Conservation (phyloP, 2,888 invertebrate genomes). For the Nemotelus nigrinus region DNA sequence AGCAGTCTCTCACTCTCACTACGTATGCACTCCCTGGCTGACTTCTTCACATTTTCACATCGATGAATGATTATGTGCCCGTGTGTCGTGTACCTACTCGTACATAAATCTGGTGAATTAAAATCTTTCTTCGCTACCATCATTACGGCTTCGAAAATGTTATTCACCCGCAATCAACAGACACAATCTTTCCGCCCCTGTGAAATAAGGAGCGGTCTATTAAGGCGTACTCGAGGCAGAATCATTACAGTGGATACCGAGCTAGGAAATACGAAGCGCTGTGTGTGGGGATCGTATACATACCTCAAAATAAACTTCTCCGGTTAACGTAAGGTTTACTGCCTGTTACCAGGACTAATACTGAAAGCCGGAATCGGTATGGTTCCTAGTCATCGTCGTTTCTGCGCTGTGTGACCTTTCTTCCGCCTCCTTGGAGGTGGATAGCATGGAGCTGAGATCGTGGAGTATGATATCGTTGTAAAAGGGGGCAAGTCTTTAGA, state of each 20-base stretch:
- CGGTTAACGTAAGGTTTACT: slow-evolving; percentile 4
- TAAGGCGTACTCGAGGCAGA: slow-evolving; percentile 9
- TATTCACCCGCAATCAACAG: slow-evolving; percentile 30
- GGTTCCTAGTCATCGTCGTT: not conserved
- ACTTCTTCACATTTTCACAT: too few species aligned
- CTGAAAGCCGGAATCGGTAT: not conserved
- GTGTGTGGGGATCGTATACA: not conserved
- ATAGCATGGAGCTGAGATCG: not conserved
- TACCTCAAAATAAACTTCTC: not conserved
- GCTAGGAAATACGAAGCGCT: not conserved
- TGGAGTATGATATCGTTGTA: not conserved
- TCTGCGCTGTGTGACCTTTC: too few species aligned
- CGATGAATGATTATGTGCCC: too few species aligned
- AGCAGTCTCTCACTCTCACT: too few species aligned
- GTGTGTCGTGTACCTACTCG: too few species aligned
- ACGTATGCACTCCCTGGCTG: too few species aligned
- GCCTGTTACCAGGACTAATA: not conserved
- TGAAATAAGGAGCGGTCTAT: slow-evolving; percentile 35
- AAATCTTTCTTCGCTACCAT: not conserved
- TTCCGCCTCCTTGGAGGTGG: too few species aligned
- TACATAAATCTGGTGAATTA: not conserved
- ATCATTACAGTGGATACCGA: slow-evolving; percentile 16
- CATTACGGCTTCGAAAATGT: slow-evolving; percentile 32
- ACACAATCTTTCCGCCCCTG: slow-evolving; percentile 23
- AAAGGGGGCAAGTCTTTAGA: slow-evolving; percentile 19